phyloP scores from a whole-genome alignment of 2,113 vertebrate species.

The Cyprinodon brontotheroides region DNA sequence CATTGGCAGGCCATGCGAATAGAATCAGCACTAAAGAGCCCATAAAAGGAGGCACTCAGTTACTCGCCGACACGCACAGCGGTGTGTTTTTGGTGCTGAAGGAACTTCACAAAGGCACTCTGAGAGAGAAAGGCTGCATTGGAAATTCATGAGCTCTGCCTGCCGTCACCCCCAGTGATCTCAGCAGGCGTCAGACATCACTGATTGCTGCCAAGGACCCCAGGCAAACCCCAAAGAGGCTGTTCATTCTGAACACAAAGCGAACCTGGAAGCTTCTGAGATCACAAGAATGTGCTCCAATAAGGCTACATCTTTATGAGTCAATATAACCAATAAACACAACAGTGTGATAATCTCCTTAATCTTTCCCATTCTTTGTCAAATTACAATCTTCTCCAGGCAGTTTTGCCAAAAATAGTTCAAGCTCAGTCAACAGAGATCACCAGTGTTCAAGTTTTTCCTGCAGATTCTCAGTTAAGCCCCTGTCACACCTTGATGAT shows the following conservation, averaged over 20 bases:
- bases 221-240: conserved; percentile 45
- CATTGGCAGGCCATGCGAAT: conserved; percentile 59
- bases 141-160: conserved; percentile 63
- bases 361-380: background rate
- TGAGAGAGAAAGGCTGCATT: conserved; percentile 20
- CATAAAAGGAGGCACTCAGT: conserved; percentile 46
- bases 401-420: background rate
- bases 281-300: conserved; percentile 19
- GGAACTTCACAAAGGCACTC: conserved; percentile 49
- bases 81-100: conserved; percentile 38
- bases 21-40: conserved; percentile 57
- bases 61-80: conserved; percentile 16
- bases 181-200: conserved; percentile 59
- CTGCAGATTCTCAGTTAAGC: too few relatives aligned
- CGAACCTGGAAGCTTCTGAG: conserved; percentile 29
- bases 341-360: background rate
- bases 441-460: too few relatives aligned
- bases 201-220: conserved; percentile 50
- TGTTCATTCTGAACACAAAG: conserved; percentile 52
- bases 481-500: too few relatives aligned
- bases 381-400: background rate
- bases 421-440: background rate
- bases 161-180: conserved; percentile 50
- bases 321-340: background rate
- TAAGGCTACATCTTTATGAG: background rate